Evolutionary conservation across 2,888 invertebrate genomes (phyloP).

Genomic region (Cryptocheilus praepositus): DNA sequence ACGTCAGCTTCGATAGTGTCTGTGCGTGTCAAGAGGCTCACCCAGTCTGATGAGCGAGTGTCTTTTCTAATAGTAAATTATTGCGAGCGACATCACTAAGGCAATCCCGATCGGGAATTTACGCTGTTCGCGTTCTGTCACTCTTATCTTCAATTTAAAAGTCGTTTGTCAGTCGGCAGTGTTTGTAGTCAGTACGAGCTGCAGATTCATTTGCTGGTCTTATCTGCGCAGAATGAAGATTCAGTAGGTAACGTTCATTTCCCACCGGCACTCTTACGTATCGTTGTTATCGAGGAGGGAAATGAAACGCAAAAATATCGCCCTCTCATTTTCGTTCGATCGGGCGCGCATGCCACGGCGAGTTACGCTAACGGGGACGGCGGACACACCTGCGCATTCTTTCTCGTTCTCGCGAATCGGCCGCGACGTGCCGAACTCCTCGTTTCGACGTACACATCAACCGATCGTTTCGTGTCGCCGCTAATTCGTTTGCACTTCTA

Average conservation of each 20-base stretch:
- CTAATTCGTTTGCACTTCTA: too few relatives aligned
- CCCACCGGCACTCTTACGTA: too few relatives aligned
- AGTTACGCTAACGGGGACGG: conserved; percentile 2
- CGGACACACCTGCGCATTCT: conserved; percentile 5
- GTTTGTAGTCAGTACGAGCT: conserved; percentile 1
- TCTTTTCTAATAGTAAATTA: conserved; percentile 43
- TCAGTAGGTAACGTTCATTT: neutral
- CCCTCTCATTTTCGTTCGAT: too few relatives aligned
- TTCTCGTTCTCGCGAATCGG: neutral
- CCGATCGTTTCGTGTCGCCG: too few relatives aligned
- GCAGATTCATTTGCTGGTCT: conserved; percentile 24
- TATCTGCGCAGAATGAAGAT: conserved; percentile 16
- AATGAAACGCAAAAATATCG: neutral
- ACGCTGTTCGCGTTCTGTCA: conserved; percentile 5
- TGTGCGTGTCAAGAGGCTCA: neutral
- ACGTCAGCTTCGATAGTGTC: neutral
- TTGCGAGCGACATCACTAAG: conserved; percentile 27
- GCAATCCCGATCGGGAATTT: conserved; percentile 25
- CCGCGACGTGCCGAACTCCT: too few relatives aligned
- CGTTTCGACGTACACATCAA: too few relatives aligned
- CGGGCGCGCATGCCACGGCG: neutral
- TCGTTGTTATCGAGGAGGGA: neutral
- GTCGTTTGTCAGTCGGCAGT: conserved; percentile 31
- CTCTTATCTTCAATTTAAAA: conserved; percentile 33
- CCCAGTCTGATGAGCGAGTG: neutral